Evolutionary conservation across 2,113 vertebrate genomes (phyloP).

Genomic region (Globicephala melas): DNA sequence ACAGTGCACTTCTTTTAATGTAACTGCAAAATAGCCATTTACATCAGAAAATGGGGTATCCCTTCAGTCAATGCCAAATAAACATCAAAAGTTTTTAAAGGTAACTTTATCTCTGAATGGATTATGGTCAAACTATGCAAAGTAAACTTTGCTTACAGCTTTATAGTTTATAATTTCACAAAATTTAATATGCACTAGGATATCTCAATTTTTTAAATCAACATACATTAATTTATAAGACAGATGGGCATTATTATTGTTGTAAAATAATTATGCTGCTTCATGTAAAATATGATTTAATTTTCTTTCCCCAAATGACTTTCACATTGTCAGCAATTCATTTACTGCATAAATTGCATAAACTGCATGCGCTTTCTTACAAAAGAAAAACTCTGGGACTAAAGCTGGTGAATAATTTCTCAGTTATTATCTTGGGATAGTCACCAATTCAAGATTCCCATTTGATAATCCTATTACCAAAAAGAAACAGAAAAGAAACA

Average conservation of each 20-base stretch:
- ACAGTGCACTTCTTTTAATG: neutral
- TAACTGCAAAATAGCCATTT: neutral
- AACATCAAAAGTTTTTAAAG: neutral
- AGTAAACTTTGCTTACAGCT: neutral
- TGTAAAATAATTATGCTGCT: conserved; percentile 1
- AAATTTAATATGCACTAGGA: neutral
- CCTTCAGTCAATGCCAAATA: neutral
- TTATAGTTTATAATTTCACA: conserved; percentile 28
- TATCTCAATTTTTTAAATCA: neutral
- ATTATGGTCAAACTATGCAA: conserved; percentile 8
- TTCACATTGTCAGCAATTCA: conserved; percentile 10
- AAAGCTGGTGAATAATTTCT: conserved; percentile 2
- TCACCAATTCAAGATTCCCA: conserved; percentile 23
- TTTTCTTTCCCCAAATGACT: neutral
- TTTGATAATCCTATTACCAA: neutral
- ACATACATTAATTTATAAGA: neutral
- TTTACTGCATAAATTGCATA: neutral
- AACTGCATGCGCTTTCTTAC: neutral
- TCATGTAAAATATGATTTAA: neutral
- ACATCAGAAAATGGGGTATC: neutral
- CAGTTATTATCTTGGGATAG: neutral
- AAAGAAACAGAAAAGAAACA: neutral
- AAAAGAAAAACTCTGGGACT: conserved; percentile 27
- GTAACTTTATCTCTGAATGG: conserved; percentile 13
- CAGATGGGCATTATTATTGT: neutral